These are phyloP conservation scores for Oscheius sp. DNA, from an alignment of 2,888 invertebrate species.

Conservation along the genomic window DNA sequence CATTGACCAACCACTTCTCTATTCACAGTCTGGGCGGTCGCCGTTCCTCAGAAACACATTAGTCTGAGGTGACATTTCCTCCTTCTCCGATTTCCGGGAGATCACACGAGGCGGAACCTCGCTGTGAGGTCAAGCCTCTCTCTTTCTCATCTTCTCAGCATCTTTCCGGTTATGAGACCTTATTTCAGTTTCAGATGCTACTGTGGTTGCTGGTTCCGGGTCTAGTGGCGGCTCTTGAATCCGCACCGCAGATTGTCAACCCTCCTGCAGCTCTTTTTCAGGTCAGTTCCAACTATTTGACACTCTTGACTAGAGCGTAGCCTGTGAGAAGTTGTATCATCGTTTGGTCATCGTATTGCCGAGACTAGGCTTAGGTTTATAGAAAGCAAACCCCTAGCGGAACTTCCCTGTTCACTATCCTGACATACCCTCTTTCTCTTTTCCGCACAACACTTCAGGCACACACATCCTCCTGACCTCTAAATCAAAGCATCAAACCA, in stretches of 20 bases:
- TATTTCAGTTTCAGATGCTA: background rate
- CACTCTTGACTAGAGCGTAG: no score
- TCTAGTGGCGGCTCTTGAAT: background rate
- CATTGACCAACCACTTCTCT: background rate
- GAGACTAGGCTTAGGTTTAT: background rate
- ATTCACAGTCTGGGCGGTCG: background rate
- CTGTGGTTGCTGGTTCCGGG: background rate
- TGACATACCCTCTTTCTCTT: background rate
- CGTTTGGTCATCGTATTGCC: background rate
- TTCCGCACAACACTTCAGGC: background rate
- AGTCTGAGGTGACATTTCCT: background rate
- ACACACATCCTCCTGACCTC: background rate
- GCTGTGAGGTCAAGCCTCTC: slow-evolving; percentile 27
- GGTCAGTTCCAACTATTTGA: slow-evolving; percentile 32
- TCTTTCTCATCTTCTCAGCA: slow-evolving; percentile 13
- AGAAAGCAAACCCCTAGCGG: background rate
- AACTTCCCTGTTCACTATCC: background rate
- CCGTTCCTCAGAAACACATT: background rate
- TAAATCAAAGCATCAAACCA: slow-evolving; percentile 5
- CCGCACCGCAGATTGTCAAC: slow-evolving; percentile 45
- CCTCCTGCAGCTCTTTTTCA: slow-evolving; percentile 54
- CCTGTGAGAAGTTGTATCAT: background rate
- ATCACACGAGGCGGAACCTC: background rate
- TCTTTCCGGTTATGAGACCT: background rate
- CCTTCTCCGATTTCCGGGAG: slow-evolving; percentile 19